A percentile compares a stretch with the other conserved stretches of the same genome.
phyloP scores from a whole-genome alignment of 2,113 vertebrate genomes.

The Pristiophorus japonicus region DNA sequence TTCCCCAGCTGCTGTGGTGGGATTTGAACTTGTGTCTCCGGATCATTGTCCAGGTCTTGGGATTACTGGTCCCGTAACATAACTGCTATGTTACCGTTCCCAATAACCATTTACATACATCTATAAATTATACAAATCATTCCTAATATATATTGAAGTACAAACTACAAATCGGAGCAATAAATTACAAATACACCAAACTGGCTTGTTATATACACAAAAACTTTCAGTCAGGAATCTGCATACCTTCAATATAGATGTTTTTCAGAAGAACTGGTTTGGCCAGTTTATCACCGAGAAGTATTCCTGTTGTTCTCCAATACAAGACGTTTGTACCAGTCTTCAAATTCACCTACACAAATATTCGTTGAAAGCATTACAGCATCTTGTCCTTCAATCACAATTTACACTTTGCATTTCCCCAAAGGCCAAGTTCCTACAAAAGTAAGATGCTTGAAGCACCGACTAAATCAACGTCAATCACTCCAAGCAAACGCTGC shows the following conservation, averaged over 20 bases:
- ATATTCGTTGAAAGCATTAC: no score
- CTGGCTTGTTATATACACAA: neutral
- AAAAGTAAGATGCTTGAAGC: neutral
- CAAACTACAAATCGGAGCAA: neutral
- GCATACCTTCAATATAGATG: constrained; percentile 84
- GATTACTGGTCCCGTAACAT: no score
- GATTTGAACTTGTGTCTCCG: no score
- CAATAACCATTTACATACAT: no score
- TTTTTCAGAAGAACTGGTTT: constrained; percentile 93
- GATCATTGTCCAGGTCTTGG: no score
- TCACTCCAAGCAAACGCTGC: neutral
- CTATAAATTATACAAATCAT: neutral
- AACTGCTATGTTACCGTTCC: no score
- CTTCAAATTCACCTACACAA: constrained; percentile 79
- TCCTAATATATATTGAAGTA: neutral
- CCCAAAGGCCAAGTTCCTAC: neutral
- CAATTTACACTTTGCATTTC: neutral
- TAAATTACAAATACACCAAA: neutral
- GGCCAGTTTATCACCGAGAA: constrained; percentile 76
- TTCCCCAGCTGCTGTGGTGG: no score
- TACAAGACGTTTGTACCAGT: constrained; percentile 91
- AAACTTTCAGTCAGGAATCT: neutral
- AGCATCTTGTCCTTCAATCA: neutral
- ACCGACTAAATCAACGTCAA: neutral
- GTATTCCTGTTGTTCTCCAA: constrained; percentile 89